These are phyloP conservation scores for Resseliella maxima DNA, from an alignment of 2,888 invertebrate genomes.

Conservation along the genomic window DNA sequence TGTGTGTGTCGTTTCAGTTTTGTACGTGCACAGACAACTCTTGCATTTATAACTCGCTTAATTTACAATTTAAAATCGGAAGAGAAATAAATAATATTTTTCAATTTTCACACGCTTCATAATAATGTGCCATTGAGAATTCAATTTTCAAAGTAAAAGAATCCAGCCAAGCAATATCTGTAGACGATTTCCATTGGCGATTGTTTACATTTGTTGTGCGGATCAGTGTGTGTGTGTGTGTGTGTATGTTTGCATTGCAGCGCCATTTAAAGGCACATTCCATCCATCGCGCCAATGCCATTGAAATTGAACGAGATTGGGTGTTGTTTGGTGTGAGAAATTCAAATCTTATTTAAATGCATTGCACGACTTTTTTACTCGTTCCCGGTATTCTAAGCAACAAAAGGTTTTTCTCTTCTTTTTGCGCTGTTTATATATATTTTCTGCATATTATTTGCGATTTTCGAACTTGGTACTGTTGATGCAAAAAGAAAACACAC, in stretches of 20 bases:
- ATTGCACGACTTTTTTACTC: conserved; percentile 49
- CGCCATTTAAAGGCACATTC: conserved; percentile 5
- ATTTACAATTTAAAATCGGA: conserved; percentile 49
- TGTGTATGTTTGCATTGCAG: no score
- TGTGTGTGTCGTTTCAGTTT: neutral
- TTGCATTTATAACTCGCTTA: conserved; percentile 49
- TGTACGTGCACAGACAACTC: conserved; percentile 34
- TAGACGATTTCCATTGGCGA: neutral
- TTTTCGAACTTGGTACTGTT: neutral
- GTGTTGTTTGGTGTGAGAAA: conserved; percentile 30
- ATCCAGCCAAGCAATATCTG: no score
- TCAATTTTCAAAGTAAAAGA: conserved; percentile 16
- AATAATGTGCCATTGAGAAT: conserved; percentile 52
- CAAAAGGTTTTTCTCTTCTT: no score
- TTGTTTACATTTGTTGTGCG: conserved; percentile 12
- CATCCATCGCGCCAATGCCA: neutral
- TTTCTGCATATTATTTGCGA: neutral
- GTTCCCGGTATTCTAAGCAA: conserved; percentile 17
- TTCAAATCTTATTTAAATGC: conserved; percentile 53
- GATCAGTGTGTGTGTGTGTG: neutral
- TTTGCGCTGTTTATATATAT: no score
- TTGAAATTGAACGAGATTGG: neutral
- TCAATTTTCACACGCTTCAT: conserved; percentile 54
- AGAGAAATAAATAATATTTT: conserved; percentile 53
- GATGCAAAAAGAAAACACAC: neutral